These are phyloP conservation scores for Phyllostomus discolor DNA, from an alignment of 2,113 vertebrate genomes.

Conservation along the genomic window DNA sequence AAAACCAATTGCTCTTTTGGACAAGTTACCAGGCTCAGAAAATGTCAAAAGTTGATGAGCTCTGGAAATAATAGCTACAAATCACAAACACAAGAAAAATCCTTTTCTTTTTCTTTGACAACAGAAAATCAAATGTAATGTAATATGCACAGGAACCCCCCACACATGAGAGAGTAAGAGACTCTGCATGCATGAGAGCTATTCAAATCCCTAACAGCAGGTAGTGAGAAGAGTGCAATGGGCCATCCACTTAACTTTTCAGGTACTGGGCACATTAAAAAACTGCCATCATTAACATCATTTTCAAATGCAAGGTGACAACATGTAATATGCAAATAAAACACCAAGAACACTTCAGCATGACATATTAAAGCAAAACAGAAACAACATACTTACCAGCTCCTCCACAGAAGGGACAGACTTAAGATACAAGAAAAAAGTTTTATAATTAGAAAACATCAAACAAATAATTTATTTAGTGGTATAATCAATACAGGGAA, in stretches of 20 bases:
- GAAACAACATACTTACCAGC: conserved; percentile 89
- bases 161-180: too few species aligned
- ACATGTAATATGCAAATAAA: conserved; percentile 36
- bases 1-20: conserved; percentile 7
- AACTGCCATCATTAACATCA: background rate
- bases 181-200: too few species aligned
- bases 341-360: conserved; percentile 61
- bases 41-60: background rate
- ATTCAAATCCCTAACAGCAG: background rate
- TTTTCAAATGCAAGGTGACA: conserved; percentile 38
- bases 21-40: conserved; percentile 12
- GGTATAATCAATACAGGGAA: conserved; percentile 45
- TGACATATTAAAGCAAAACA: conserved; percentile 54
- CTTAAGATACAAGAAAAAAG: conserved; percentile 89
- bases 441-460: conserved; percentile 80
- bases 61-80: conserved; percentile 31
- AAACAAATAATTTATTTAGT: conserved; percentile 59
- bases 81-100: conserved; percentile 10
- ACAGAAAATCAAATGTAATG: too few species aligned
- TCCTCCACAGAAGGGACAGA: conserved; percentile 91
- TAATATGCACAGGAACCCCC: too few species aligned
- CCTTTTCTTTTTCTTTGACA: background rate
- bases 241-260: background rate
- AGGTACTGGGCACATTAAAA: background rate
- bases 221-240: background rate